A percentile compares a stretch with the other conserved stretches of the same genome.
Evolutionary conservation across 1,140 invertebrate genomes (phyloP).

Genomic region (Centruroides vittatus): DNA sequence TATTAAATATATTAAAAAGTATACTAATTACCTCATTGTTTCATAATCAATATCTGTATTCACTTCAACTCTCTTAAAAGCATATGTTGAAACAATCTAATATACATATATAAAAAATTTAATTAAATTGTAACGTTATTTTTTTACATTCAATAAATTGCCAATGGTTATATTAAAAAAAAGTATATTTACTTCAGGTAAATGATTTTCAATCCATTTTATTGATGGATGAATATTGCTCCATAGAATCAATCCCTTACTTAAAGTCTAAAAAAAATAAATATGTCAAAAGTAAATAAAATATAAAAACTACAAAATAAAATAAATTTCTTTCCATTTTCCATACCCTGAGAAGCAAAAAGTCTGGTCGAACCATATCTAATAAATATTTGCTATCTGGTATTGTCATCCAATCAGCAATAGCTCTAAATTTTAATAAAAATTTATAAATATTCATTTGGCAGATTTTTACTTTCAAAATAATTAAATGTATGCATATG

Average conservation of each 20-base stretch:
- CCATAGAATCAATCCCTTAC: slow-evolving; percentile 74
- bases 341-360: slow-evolving; percentile 55
- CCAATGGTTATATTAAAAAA: background rate
- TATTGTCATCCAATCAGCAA: slow-evolving; percentile 85
- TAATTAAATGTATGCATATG: background rate
- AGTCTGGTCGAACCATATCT: slow-evolving; percentile 85
- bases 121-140: too few relatives aligned
- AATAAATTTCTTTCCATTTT: background rate
- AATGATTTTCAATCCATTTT: slow-evolving; percentile 68
- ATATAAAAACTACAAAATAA: background rate
- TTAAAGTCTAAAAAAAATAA: slow-evolving; percentile 39
- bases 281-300: slow-evolving; percentile 2
- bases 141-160: too few relatives aligned
- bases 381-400: slow-evolving; percentile 80
- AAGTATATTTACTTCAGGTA: slow-evolving; percentile 22
- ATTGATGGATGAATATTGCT: slow-evolving; percentile 59
- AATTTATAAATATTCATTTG: background rate
- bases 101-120: background rate
- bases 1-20: too few relatives aligned
- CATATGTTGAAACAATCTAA: slow-evolving; percentile 42
- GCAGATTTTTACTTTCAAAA: background rate
- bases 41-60: slow-evolving; percentile 65
- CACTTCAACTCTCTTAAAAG: slow-evolving; percentile 17
- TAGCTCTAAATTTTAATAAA: slow-evolving; percentile 38
- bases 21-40: slow-evolving; percentile 65